These are phyloP conservation scores for Heliocidaris erythrogramma DNA, from an alignment of 35 echinoderm and acorn worm species.

Conservation along the genomic window DNA sequence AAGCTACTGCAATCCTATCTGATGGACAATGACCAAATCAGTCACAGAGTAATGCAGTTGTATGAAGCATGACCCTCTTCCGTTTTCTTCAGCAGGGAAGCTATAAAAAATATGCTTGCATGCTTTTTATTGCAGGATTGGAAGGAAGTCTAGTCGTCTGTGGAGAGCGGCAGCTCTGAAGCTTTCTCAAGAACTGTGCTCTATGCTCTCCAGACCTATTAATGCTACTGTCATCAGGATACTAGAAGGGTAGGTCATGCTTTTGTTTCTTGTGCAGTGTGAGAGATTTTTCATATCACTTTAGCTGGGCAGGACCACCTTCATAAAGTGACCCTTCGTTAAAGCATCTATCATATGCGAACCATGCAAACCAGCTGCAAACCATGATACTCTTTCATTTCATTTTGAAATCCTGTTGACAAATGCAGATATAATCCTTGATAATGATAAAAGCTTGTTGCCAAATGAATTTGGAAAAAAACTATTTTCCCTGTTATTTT, in stretches of 20 bases:
- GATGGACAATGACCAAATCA: not conserved
- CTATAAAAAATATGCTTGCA: not conserved
- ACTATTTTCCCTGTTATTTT: no score
- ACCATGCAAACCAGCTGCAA: no score
- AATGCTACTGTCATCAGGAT: slow-evolving; percentile 86
- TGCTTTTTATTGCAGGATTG: slow-evolving; percentile 73
- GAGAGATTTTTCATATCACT: not conserved
- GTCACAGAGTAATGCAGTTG: not conserved
- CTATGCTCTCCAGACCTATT: slow-evolving; percentile 65
- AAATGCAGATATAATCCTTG: no score
- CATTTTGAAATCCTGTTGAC: no score
- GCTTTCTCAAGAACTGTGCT: slow-evolving; percentile 91
- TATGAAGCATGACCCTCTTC: not conserved
- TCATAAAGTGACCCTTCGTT: no score
- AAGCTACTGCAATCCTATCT: no score
- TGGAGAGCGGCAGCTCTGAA: slow-evolving; percentile 92
- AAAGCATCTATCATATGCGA: no score
- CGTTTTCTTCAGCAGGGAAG: not conserved
- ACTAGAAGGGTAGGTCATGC: slow-evolving; percentile 86
- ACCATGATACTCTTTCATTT: no score
- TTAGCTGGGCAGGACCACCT: not conserved
- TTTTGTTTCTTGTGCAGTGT: not conserved
- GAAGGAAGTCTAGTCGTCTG: slow-evolving; percentile 89
- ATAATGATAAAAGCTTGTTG: no score
- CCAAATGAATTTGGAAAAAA: no score